Percentiles rank a stretch among this genome's conserved stretches.
Evolutionary conservation across 2,797 vertebrate species (phyloP).

Genomic region (Amazona ochrocephala): DNA sequence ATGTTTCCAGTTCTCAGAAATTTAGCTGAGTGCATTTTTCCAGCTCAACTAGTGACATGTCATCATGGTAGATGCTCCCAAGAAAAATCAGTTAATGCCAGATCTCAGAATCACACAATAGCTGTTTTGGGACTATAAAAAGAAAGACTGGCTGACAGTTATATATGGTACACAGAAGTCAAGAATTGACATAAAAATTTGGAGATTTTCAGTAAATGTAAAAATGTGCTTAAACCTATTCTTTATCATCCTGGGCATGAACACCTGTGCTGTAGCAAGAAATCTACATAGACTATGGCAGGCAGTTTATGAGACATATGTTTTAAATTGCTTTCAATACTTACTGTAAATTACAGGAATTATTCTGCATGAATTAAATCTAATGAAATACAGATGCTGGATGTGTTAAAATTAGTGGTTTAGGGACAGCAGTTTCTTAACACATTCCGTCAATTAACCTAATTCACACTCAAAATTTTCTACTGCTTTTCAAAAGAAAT

Average conservation of each 20-base stretch:
- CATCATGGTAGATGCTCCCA: neutral
- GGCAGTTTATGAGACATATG: slow-evolving; percentile 6
- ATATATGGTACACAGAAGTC: neutral
- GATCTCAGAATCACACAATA: neutral
- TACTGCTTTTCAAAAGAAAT: neutral
- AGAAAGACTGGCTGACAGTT: neutral
- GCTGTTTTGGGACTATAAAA: neutral
- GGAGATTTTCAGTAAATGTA: neutral
- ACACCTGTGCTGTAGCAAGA: neutral
- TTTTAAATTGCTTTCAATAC: slow-evolving; percentile 50
- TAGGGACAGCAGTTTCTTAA: neutral
- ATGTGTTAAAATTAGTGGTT: slow-evolving; percentile 31
- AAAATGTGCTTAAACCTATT: neutral
- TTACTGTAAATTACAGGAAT: slow-evolving; percentile 39
- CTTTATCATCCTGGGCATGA: neutral
- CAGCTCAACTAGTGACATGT: neutral
- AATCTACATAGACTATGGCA: neutral
- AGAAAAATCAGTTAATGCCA: neutral
- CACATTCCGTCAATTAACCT: neutral
- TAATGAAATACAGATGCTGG: slow-evolving; percentile 17
- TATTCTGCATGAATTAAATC: slow-evolving; percentile 34
- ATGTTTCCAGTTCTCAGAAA: neutral
- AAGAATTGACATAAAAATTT: neutral
- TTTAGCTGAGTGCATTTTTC: neutral
- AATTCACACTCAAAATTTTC: neutral